phyloP scores from a whole-genome alignment of 2,113 vertebrate species.

The Odontophorus gujanensis region DNA sequence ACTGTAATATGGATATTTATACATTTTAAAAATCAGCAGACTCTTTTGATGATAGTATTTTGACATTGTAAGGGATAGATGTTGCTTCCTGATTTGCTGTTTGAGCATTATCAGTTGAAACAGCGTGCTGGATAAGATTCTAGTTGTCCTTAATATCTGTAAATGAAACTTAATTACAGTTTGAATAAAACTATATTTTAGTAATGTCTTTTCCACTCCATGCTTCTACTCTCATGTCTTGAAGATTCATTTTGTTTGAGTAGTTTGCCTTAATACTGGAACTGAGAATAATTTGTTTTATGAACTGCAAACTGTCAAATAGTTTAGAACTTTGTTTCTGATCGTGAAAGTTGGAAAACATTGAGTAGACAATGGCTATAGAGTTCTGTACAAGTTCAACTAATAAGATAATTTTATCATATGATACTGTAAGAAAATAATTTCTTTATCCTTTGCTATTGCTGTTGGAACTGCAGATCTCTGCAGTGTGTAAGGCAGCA shows the following conservation, averaged over 20 bases:
- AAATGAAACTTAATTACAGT: neutral
- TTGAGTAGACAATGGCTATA: neutral
- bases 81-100: neutral
- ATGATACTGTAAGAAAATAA: neutral
- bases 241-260: neutral
- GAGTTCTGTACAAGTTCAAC: neutral
- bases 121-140: neutral
- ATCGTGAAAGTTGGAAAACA: neutral
- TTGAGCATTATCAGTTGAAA: neutral
- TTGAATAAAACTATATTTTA: neutral
- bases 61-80: neutral
- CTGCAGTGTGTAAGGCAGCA: neutral
- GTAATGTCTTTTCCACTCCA: neutral
- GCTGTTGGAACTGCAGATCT: neutral
- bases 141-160: neutral
- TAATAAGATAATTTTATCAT: neutral
- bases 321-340: neutral
- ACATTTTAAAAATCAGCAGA: neutral
- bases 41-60: neutral
- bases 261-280: neutral
- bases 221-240: neutral
- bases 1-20: neutral
- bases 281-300: neutral
- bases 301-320: accelerated
- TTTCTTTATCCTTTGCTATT: neutral